These are phyloP conservation scores for Salvator merianae DNA, from an alignment of 2,113 vertebrate genomes.

Conservation along the genomic window DNA sequence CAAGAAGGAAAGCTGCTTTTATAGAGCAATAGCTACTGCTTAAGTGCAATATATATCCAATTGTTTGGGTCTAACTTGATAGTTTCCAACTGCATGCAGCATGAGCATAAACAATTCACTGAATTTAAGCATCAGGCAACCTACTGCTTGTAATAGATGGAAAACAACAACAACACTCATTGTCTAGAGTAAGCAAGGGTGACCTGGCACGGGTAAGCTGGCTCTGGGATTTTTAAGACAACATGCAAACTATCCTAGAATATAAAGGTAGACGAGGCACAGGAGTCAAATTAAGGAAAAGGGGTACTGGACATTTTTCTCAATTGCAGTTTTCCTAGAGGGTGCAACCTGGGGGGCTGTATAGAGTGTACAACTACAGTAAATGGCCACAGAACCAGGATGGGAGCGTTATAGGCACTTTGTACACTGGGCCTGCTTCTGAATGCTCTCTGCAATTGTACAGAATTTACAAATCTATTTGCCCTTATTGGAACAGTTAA, in stretches of 20 bases:
- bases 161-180: background rate
- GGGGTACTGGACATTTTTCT: conserved; percentile 6
- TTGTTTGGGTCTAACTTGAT: background rate
- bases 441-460: background rate
- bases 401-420: background rate
- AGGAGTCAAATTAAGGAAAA: conserved; percentile 12
- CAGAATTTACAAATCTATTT: conserved; percentile 2
- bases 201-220: too few relatives aligned
- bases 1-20: background rate
- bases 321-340: conserved; percentile 10
- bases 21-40: background rate
- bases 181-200: background rate
- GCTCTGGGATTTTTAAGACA: background rate
- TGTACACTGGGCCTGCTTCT: background rate
- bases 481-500: background rate
- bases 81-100: background rate
- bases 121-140: background rate
- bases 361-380: background rate
- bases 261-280: background rate
- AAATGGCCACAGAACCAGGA: background rate
- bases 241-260: background rate
- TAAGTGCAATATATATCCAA: too few relatives aligned
- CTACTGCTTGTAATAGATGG: background rate
- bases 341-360: background rate
- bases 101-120: background rate